Evolutionary conservation across 2,888 invertebrate genomes (phyloP).

Genomic region (Phymatocera aterrima): DNA sequence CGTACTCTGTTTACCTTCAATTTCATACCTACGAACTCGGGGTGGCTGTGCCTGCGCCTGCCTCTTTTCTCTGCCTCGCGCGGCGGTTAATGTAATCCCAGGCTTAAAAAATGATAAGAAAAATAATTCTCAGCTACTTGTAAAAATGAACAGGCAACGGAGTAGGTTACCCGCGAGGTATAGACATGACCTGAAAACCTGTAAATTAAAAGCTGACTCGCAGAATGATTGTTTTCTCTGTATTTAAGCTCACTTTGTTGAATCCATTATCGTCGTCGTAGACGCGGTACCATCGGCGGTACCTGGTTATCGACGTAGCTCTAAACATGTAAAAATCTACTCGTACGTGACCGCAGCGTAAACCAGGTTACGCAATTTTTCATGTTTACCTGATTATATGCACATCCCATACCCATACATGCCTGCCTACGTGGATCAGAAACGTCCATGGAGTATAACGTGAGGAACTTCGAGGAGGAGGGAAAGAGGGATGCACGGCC

Average conservation of each 20-base stretch:
- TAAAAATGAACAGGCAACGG: too few species aligned
- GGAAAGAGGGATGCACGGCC: not conserved
- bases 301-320: not conserved
- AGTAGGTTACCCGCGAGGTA: too few species aligned
- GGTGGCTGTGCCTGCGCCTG: too few species aligned
- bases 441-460: not conserved
- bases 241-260: too few species aligned
- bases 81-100: too few species aligned
- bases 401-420: not conserved
- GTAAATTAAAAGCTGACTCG: too few species aligned
- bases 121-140: too few species aligned
- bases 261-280: not conserved
- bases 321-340: not conserved
- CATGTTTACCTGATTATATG: constrained; percentile 27
- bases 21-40: not conserved
- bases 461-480: not conserved
- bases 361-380: constrained; percentile 44
- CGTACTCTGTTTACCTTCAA: not conserved
- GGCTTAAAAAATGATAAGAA: too few species aligned
- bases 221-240: too few species aligned
- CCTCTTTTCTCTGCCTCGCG: too few species aligned
- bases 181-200: too few species aligned
- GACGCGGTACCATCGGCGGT: not conserved
- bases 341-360: constrained; percentile 39
- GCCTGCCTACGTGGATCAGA: constrained; percentile 16